Conservation (phyloP, 1,140 invertebrate species). For the Trinorchestia longiramus region DNA sequence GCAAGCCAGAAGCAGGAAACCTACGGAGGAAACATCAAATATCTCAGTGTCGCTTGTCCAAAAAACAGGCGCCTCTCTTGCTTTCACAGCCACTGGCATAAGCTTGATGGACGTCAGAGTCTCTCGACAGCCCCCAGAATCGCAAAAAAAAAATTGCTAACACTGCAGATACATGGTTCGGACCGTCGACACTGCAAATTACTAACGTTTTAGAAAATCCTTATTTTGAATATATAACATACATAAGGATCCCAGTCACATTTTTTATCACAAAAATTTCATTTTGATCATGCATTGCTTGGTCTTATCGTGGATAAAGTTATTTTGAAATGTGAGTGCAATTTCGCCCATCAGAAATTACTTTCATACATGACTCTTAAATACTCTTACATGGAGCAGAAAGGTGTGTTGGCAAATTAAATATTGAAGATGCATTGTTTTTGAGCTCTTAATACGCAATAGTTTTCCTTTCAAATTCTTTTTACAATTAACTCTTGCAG, state of each 20-base stretch:
- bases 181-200: background rate
- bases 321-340: too few species aligned
- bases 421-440: too few species aligned
- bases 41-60: slow-evolving; percentile 4
- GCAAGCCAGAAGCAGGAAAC: slow-evolving; percentile 2
- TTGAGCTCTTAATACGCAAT: too few species aligned
- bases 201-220: background rate
- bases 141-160: background rate
- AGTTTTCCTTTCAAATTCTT: too few species aligned
- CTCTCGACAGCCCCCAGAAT: background rate
- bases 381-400: too few species aligned
- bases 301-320: too few species aligned
- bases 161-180: background rate
- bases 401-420: too few species aligned
- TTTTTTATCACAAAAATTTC: background rate
- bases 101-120: background rate
- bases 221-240: background rate
- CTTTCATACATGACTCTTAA: too few species aligned
- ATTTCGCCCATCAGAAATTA: too few species aligned
- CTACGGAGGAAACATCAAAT: background rate
- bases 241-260: background rate
- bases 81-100: background rate
- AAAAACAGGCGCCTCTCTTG: background rate
- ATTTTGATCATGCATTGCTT: background rate
- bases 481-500: too few species aligned